Percentiles rank a stretch among this genome's conserved stretches.
Conservation (phyloP, 1,140 invertebrate species). For the Fopius arisanus region DNA sequence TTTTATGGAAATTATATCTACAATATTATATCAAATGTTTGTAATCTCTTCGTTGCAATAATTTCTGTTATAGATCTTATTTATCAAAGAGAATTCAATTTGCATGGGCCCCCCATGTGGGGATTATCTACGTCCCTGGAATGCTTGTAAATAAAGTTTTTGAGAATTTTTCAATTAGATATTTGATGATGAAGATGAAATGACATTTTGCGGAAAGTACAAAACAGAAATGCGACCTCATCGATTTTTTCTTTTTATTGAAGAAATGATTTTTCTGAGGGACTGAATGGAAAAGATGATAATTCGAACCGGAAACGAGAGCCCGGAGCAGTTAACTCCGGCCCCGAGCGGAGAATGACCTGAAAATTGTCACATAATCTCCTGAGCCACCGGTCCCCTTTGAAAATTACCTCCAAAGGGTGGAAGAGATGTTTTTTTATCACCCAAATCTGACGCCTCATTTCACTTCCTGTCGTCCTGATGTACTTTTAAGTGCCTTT, state of each 20-base stretch:
- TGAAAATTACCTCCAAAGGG: conserved; percentile 4
- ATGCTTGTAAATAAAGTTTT: no score
- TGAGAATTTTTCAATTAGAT: no score
- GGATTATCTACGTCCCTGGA: no score
- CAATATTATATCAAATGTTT: no score
- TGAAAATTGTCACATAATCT: conserved; percentile 22
- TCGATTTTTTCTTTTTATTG: conserved; percentile 8
- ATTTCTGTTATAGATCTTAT: no score
- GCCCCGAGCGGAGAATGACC: conserved; percentile 17
- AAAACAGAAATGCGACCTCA: no score
- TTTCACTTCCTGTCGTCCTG: conserved; percentile 12
- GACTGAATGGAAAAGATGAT: conserved; percentile 9
- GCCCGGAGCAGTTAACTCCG: background rate
- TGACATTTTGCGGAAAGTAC: no score
- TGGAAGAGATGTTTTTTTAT: background rate
- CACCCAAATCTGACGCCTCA: conserved; percentile 4
- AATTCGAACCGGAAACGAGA: conserved; percentile 32
- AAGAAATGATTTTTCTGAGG: background rate
- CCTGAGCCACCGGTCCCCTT: background rate
- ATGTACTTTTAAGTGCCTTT: conserved; percentile 20
- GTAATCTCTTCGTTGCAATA: no score
- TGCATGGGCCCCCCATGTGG: no score
- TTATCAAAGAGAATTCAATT: no score
- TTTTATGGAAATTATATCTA: no score
- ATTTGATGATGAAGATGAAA: no score